Evolutionary conservation across 2,888 invertebrate genomes (phyloP).

Genomic region (Euproctis similis): DNA sequence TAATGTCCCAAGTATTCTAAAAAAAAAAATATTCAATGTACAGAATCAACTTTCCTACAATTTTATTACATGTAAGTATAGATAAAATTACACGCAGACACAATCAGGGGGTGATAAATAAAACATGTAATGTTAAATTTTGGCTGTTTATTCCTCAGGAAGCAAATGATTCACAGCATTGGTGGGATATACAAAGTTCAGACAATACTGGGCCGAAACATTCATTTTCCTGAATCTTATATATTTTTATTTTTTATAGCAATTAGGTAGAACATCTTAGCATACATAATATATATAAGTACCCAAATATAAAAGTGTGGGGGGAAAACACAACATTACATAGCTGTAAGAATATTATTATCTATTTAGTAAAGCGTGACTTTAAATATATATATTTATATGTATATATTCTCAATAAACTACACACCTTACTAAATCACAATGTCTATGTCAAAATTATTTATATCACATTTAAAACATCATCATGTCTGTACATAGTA

Average conservation of each 20-base stretch:
- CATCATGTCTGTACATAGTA: constrained; percentile 74
- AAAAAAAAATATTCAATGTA: too few relatives aligned
- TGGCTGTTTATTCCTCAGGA: constrained; percentile 74
- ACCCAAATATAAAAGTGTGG: constrained; percentile 68
- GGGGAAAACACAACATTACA: constrained; percentile 52
- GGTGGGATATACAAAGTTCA: constrained; percentile 72
- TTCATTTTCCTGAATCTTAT: constrained; percentile 53
- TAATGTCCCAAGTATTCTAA: too few relatives aligned
- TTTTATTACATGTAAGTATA: too few relatives aligned
- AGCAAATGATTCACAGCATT: constrained; percentile 76
- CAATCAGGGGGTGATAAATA: not conserved
- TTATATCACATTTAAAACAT: constrained; percentile 74
- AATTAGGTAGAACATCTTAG: constrained; percentile 61
- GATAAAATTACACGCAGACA: too few relatives aligned
- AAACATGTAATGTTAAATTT: constrained; percentile 48
- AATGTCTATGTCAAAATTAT: constrained; percentile 70
- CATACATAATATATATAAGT: constrained; percentile 56
- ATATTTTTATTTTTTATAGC: constrained; percentile 54
- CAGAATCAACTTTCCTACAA: too few relatives aligned
- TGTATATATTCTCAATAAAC: constrained; percentile 48
- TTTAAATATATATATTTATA: too few relatives aligned
- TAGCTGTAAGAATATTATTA: constrained; percentile 54
- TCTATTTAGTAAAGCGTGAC: constrained; percentile 69
- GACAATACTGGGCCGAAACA: constrained; percentile 69
- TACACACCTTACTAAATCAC: constrained; percentile 74